Evolutionary conservation across 2,888 invertebrate species (phyloP), one percentile per base, ranked within the genome.

Genomic region (Cantharis flavilabris): DNA sequence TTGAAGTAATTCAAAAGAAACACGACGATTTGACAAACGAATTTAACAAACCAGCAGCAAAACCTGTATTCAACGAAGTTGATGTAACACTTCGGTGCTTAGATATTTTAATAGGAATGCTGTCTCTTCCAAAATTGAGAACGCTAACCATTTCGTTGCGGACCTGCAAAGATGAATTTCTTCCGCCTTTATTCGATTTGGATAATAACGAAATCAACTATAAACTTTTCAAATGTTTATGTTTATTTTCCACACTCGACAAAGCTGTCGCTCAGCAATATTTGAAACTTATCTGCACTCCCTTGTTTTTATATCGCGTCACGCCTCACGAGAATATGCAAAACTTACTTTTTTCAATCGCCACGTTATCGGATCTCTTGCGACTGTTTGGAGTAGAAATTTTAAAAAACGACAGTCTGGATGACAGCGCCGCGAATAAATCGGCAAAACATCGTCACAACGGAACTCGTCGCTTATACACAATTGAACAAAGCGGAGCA

Each of bases 181-280:
- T 85, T 5, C 62, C 80, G 16, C 83, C 83, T 2, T 76, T 85
- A 9, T 77, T 83, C 9, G 77, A 73, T 3, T 80, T 76, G 71
- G 70, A 77, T 14, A 64, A 76, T 23, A 65, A 70, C 1, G 83
- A 85, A n/a, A 72, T 84, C 7, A 79, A 82, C 65, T 82, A 81
- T 80, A 83, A 83, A 69, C 81, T 83, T 18, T 80, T 84, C 30
- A 81, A 82, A 67, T 82, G 83, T 78, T 73, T 85, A 0, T 76
- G 78, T 5, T 76, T 84, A 64, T 82, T 80, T 78, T 83, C 83
- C 11, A 26, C 80, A 2, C 33, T 85, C 11, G 84, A 85, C 65
- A 73, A 78, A 70, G 77, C 75, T n/a, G 75, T 80, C 10, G 82
- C 83, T 4, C 80, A 82, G 49, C 80, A 82, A 20, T 80, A 80